A percentile compares a stretch with the other conserved stretches of the same genome.
Conservation (phyloP, 2,888 invertebrate genomes). For the Timema cristinae region DNA sequence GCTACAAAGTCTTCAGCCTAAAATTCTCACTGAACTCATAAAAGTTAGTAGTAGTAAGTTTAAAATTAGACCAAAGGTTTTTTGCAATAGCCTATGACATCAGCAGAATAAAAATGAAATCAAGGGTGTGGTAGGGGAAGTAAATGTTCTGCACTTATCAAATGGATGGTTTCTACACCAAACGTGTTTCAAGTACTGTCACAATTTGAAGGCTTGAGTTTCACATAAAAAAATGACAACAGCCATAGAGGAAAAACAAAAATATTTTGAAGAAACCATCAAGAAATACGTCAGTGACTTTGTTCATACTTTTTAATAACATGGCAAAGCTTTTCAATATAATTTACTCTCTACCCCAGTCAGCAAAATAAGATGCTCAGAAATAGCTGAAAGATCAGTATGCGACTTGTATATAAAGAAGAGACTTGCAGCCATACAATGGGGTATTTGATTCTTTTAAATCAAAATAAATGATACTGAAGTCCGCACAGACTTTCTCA, state of each 20-base stretch:
- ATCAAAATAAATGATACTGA: too few relatives aligned
- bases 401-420: not conserved
- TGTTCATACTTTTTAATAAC: too few relatives aligned
- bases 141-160: conserved; percentile 3
- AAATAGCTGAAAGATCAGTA: conserved; percentile 9
- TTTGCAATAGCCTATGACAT: conserved; percentile 9
- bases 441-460: not conserved
- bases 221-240: not conserved
- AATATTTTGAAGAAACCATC: too few relatives aligned
- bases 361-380: conserved; percentile 1
- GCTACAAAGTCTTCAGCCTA: not conserved
- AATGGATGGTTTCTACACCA: not conserved
- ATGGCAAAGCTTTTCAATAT: not conserved
- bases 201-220: not conserved
- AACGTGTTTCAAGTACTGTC: not conserved
- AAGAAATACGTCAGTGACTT: too few relatives aligned
- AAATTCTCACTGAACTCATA: not conserved
- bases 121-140: conserved; percentile 1
- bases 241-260: not conserved
- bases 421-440: not conserved
- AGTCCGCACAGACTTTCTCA: too few relatives aligned
- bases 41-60: not conserved
- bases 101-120: not conserved
- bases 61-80: conserved; percentile 1
- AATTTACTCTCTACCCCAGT: not conserved